phyloP scores from a whole-genome alignment of 2,888 invertebrate genomes.

The Lumbricus terrestris region DNA sequence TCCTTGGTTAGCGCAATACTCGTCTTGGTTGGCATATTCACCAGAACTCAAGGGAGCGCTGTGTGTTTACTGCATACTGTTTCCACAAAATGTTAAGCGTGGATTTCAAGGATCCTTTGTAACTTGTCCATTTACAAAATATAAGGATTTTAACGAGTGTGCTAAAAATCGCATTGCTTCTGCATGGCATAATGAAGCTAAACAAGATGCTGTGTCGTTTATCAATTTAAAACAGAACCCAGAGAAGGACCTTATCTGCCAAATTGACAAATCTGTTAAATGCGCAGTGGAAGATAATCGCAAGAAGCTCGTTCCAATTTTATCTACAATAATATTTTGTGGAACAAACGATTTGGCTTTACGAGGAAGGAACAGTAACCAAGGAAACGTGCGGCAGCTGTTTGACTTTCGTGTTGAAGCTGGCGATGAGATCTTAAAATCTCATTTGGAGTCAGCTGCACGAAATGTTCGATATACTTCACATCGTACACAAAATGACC shows the following conservation, averaged over 20 bases:
- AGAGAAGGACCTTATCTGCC: not conserved
- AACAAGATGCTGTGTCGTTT: not conserved
- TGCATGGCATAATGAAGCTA: not conserved
- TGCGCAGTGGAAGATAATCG: not conserved
- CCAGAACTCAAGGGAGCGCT: not conserved
- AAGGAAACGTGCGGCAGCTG: not conserved
- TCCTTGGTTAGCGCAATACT: not conserved
- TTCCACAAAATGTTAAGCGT: not conserved
- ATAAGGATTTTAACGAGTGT: not conserved
- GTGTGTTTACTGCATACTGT: not conserved
- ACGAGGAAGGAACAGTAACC: not conserved
- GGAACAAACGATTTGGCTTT: not conserved
- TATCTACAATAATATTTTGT: conserved; percentile 5
- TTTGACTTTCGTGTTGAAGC: not conserved
- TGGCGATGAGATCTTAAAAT: not conserved
- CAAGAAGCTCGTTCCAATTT: not conserved
- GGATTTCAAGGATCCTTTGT: not conserved
- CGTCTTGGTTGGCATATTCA: not conserved
- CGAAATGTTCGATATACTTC: not conserved
- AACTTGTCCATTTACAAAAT: not conserved
- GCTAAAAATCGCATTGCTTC: not conserved
- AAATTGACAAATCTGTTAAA: not conserved
- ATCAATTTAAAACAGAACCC: not conserved
- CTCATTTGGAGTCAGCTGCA: not conserved
- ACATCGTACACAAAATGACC: not conserved